Evolutionary conservation across 2,797 vertebrate species (phyloP).

Genomic region (Tragelaphus eurycerus): DNA sequence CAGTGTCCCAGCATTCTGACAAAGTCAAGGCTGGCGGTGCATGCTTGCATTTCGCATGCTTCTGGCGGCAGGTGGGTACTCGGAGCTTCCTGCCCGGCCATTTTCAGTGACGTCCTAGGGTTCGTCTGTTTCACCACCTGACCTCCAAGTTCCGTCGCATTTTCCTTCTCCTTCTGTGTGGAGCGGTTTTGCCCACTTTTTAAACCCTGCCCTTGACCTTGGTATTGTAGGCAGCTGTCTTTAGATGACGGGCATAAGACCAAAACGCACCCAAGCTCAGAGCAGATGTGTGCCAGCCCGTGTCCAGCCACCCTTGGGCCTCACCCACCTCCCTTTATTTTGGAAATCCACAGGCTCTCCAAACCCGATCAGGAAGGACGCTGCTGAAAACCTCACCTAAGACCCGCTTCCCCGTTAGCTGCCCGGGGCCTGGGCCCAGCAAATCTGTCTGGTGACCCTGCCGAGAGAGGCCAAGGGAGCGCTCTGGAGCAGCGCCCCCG

Average conservation of each 20-base stretch:
- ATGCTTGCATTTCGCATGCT: background rate
- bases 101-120: background rate
- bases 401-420: background rate
- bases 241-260: background rate
- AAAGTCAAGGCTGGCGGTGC: background rate
- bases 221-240: background rate
- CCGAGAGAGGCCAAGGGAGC: too few species aligned
- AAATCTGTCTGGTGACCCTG: background rate
- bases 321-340: background rate
- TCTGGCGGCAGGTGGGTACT: background rate
- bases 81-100: background rate
- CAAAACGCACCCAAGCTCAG: background rate
- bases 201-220: background rate
- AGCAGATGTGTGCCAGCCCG: background rate
- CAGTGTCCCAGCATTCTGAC: background rate
- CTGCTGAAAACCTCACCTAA: background rate
- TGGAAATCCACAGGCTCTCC: background rate
- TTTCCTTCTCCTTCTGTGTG: background rate
- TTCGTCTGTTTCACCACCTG: background rate
- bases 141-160: background rate
- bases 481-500: background rate
- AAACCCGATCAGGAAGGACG: background rate
- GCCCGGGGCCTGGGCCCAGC: background rate
- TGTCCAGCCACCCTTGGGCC: background rate
- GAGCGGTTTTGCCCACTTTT: background rate